phyloP scores from a whole-genome alignment of 2,113 vertebrate genomes.

The Peucedramus taeniatus region DNA sequence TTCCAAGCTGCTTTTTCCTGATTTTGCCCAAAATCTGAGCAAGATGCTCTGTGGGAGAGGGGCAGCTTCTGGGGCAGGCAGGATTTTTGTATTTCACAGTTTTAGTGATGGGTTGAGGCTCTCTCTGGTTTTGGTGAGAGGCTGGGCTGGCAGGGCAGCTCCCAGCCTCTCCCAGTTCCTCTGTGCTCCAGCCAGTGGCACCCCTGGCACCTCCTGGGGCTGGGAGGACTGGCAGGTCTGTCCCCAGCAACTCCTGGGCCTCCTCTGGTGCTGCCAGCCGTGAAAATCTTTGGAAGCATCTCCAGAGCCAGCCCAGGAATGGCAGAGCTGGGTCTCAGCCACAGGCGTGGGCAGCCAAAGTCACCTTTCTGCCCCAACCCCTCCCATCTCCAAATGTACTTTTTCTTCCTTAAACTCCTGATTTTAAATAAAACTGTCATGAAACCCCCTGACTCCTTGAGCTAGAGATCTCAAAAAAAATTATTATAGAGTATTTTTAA shows the following conservation, averaged over 20 bases:
- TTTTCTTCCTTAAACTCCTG: neutral
- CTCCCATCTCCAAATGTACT: neutral
- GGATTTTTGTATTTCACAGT: neutral
- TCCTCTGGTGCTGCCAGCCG: rapidly evolving
- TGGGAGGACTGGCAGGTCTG: neutral
- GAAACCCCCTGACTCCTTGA: neutral
- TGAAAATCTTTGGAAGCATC: neutral
- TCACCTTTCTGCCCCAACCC: neutral
- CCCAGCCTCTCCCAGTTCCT: rapidly evolving
- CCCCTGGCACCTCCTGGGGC: neutral
- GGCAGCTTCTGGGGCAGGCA: neutral
- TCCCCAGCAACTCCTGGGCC: neutral
- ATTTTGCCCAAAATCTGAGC: neutral
- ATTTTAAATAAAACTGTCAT: neutral
- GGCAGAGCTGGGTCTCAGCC: rapidly evolving
- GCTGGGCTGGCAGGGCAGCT: neutral
- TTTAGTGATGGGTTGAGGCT: rapidly evolving
- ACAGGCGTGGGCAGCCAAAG: rapidly evolving
- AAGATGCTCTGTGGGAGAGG: neutral
- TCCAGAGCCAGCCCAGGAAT: rapidly evolving
- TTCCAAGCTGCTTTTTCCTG: neutral
- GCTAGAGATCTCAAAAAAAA: too few species aligned
- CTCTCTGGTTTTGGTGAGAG: neutral
- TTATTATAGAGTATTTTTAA: neutral
- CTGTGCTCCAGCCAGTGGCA: rapidly evolving